A percentile compares a stretch with the other conserved stretches of the same genome.
Conservation (phyloP, 2,113 vertebrate species). For the Tyrannus savana region DNA sequence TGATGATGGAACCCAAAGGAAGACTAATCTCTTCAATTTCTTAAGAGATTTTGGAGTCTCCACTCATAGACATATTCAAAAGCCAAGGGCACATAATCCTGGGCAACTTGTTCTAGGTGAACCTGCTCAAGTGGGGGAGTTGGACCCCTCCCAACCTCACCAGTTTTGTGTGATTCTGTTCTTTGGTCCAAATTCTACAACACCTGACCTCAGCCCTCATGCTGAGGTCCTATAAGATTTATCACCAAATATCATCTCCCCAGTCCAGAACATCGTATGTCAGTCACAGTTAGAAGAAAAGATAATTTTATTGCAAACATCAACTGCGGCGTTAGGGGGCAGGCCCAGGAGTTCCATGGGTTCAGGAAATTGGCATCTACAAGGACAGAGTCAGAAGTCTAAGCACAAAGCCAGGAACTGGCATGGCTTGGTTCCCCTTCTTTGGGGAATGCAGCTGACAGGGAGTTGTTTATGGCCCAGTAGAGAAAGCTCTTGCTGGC, state of each 20-base stretch:
- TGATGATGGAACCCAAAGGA: background rate
- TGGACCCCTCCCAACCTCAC: background rate
- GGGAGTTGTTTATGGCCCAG: background rate
- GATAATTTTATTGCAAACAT: background rate
- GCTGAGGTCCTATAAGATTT: background rate
- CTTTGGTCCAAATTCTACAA: background rate
- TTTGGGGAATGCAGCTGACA: background rate
- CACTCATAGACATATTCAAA: background rate
- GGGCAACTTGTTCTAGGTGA: background rate
- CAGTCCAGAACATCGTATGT: too few relatives aligned
- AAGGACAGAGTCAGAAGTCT: background rate
- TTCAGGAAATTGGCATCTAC: background rate
- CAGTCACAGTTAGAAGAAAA: background rate
- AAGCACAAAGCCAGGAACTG: background rate
- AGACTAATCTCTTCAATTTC: background rate
- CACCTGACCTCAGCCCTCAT: background rate
- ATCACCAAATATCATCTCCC: background rate
- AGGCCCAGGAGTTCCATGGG: background rate
- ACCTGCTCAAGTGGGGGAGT: background rate
- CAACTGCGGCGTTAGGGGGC: background rate
- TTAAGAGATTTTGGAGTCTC: background rate
- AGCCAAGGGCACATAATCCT: fast-evolving
- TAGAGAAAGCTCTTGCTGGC: background rate
- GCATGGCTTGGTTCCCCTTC: background rate
- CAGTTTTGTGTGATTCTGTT: background rate